These are phyloP conservation scores for Andricus curvator DNA, from an alignment of 2,888 invertebrate genomes.

Conservation along the genomic window DNA sequence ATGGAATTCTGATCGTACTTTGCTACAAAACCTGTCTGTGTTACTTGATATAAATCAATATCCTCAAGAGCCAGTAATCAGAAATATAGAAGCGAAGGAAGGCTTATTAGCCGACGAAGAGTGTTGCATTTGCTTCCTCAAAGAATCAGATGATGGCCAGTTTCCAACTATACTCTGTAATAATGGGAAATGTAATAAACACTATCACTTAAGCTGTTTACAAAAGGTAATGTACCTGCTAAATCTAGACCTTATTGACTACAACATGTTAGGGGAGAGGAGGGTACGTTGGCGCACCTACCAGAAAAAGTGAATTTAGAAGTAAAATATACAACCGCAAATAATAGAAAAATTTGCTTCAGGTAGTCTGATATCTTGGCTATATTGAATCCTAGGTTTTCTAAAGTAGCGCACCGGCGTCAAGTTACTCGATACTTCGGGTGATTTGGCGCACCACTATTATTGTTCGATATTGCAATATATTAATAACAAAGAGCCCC, in stretches of 20 bases:
- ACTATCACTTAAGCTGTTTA: constrained; percentile 72
- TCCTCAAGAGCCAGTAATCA: constrained; percentile 58
- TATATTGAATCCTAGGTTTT: too few relatives aligned
- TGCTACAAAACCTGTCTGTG: constrained; percentile 67
- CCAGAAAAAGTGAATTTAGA: too few relatives aligned
- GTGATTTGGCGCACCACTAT: too few relatives aligned
- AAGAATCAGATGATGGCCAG: constrained; percentile 62
- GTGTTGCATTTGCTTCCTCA: constrained; percentile 73
- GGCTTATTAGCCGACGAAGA: constrained; percentile 68
- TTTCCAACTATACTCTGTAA: constrained; percentile 70
- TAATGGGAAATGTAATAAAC: constrained; percentile 69
- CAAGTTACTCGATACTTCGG: too few relatives aligned
- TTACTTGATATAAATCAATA: constrained; percentile 68
- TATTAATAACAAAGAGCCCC: too few relatives aligned
- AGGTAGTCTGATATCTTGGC: too few relatives aligned
- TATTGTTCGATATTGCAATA: too few relatives aligned
- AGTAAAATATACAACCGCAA: too few relatives aligned
- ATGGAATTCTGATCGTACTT: constrained; percentile 65
- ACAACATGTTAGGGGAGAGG: too few relatives aligned
- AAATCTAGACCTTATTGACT: not conserved
- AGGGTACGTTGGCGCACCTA: too few relatives aligned
- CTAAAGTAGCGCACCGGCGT: too few relatives aligned
- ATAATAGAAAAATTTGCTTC: too few relatives aligned
- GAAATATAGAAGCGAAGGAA: constrained; percentile 46
- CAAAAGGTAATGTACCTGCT: constrained; percentile 60